phyloP scores from a whole-genome alignment of 1,140 invertebrate species.

The Euura saliciscinereae region DNA sequence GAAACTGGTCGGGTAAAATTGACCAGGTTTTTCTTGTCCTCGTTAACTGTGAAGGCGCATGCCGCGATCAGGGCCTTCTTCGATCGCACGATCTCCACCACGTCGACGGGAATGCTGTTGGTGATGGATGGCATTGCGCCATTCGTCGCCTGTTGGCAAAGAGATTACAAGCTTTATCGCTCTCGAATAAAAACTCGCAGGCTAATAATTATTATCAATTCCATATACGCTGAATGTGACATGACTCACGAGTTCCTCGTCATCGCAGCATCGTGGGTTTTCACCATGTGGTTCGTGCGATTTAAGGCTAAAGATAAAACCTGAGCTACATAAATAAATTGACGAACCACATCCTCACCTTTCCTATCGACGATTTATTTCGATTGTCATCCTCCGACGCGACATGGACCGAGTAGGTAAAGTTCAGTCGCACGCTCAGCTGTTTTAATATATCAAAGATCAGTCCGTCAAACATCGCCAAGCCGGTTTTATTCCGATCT shows the following conservation, averaged over 20 bases:
- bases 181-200: too few relatives aligned
- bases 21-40: slow-evolving; percentile 65
- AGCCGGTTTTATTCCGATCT: slow-evolving; percentile 61
- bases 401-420: slow-evolving; percentile 67
- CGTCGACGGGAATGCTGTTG: slow-evolving; percentile 49
- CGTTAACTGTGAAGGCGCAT: slow-evolving; percentile 73
- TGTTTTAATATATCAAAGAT: slow-evolving; percentile 82
- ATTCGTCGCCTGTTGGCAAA: slow-evolving; percentile 16
- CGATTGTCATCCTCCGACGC: slow-evolving; percentile 12
- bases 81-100: slow-evolving; percentile 51
- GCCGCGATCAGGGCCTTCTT: slow-evolving; percentile 73
- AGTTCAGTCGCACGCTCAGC: slow-evolving; percentile 80
- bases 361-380: too few relatives aligned
- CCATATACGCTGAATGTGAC: too few relatives aligned
- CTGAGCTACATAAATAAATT: too few relatives aligned
- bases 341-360: too few relatives aligned
- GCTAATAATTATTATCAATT: too few relatives aligned
- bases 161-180: too few relatives aligned
- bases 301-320: too few relatives aligned
- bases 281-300: too few relatives aligned
- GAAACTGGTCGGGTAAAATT: slow-evolving; percentile 83
- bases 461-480: slow-evolving; percentile 69
- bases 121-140: slow-evolving; percentile 29
- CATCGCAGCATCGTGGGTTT: too few relatives aligned
- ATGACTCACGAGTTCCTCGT: too few relatives aligned